phyloP scores from a whole-genome alignment of 2,888 invertebrate genomes.

The Nomada fabriciana region DNA sequence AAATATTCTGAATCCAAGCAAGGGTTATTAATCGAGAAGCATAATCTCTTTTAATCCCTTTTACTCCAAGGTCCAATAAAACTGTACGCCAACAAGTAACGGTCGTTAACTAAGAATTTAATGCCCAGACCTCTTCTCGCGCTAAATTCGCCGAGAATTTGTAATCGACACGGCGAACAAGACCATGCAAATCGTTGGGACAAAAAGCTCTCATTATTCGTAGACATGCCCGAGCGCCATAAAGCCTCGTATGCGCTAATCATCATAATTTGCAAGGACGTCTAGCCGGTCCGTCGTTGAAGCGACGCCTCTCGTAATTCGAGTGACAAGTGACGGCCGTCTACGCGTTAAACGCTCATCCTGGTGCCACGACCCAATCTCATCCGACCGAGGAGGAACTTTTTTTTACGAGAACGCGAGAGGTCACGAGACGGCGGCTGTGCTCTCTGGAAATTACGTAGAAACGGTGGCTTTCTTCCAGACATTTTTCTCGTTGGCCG shows the following conservation, averaged over 20 bases:
- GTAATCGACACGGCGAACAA: background rate
- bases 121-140: too few relatives aligned
- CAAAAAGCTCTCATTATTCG: conserved; percentile 7
- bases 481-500: conserved; percentile 63
- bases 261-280: conserved; percentile 69
- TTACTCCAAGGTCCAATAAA: too few relatives aligned
- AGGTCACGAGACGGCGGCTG: conserved; percentile 61
- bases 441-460: conserved; percentile 63
- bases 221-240: conserved; percentile 26
- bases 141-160: background rate
- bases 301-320: conserved; percentile 53
- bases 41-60: too few relatives aligned
- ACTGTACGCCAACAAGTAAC: too few relatives aligned
- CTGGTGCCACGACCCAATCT: conserved; percentile 63
- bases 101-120: too few relatives aligned
- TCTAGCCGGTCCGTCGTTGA: conserved; percentile 41
- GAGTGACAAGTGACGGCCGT: conserved; percentile 62
- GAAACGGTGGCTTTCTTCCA: conserved; percentile 61
- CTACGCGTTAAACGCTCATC: conserved; percentile 60
- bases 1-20: too few relatives aligned
- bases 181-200: background rate
- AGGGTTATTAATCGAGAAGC: too few relatives aligned
- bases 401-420: conserved; percentile 55
- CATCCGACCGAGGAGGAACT: conserved; percentile 45
- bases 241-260: conserved; percentile 56